These are phyloP conservation scores for Ataeniobius toweri DNA, from an alignment of 2,797 vertebrate genomes.

Conservation along the genomic window DNA sequence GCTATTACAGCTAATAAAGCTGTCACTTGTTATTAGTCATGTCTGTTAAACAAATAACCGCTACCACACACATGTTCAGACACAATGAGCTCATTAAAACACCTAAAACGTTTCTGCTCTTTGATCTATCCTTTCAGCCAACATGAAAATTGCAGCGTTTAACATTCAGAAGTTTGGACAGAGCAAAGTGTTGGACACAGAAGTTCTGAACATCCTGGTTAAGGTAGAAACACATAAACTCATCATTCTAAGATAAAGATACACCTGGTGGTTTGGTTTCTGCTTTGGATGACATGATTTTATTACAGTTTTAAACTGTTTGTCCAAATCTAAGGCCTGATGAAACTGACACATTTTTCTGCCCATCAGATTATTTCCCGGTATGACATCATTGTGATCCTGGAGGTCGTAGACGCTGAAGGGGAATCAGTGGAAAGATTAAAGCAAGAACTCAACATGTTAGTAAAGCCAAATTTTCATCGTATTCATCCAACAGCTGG, in stretches of 20 bases:
- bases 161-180: slow-evolving; percentile 82
- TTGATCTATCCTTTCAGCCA: slow-evolving; percentile 40
- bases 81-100: neutral
- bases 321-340: neutral
- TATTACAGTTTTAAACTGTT: neutral
- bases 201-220: slow-evolving; percentile 57
- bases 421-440: slow-evolving; percentile 61
- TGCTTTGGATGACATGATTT: neutral
- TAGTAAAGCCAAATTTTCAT: neutral
- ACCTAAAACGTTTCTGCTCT: neutral
- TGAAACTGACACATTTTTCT: neutral
- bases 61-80: neutral
- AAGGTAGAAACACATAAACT: slow-evolving; percentile 60
- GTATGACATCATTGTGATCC: slow-evolving; percentile 82
- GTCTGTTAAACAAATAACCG: neutral
- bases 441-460: slow-evolving; percentile 77
- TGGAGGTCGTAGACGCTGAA: slow-evolving; percentile 80
- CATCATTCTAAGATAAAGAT: neutral
- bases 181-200: slow-evolving; percentile 73
- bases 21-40: neutral
- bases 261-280: neutral
- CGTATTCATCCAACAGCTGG: neutral
- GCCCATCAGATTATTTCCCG: slow-evolving; percentile 75
- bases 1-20: too few relatives aligned
- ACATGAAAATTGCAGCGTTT: slow-evolving; percentile 83